Evolutionary conservation across 2,113 vertebrate genomes (phyloP).

Genomic region (Eurypyga helias): DNA sequence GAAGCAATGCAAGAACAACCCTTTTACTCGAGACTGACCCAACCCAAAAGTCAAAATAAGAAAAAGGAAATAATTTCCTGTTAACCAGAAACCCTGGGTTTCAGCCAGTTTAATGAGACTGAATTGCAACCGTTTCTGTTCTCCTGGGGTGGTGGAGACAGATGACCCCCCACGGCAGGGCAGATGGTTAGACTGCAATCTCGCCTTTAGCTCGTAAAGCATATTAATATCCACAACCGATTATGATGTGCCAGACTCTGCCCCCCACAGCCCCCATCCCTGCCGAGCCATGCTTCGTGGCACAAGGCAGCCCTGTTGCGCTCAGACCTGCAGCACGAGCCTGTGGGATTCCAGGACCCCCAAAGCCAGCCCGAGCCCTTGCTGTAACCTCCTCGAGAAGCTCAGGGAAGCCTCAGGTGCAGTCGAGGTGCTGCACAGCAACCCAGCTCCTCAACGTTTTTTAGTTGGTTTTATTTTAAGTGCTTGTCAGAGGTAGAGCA

Average conservation of each 20-base stretch:
- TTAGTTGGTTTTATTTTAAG: neutral
- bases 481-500: neutral
- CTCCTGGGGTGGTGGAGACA: neutral
- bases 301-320: neutral
- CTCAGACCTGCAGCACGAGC: neutral
- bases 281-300: accelerated
- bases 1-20: neutral
- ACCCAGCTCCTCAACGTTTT: neutral
- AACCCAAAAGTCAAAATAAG: neutral
- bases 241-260: neutral
- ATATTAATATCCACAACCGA: constrained; percentile 25
- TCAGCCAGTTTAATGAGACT: constrained; percentile 14
- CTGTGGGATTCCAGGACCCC: neutral
- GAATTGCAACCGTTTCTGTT: neutral
- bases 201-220: neutral
- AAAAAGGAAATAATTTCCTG: constrained; percentile 24
- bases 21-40: neutral
- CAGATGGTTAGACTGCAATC: constrained; percentile 31
- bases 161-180: neutral
- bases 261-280: neutral
- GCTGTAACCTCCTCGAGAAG: neutral
- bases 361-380: neutral
- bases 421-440: neutral
- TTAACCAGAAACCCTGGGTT: neutral
- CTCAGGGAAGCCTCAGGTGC: neutral